Evolutionary conservation across 35 echinoderm and acorn worm genomes (phyloP).

Genomic region (Amphiura filiformis): DNA sequence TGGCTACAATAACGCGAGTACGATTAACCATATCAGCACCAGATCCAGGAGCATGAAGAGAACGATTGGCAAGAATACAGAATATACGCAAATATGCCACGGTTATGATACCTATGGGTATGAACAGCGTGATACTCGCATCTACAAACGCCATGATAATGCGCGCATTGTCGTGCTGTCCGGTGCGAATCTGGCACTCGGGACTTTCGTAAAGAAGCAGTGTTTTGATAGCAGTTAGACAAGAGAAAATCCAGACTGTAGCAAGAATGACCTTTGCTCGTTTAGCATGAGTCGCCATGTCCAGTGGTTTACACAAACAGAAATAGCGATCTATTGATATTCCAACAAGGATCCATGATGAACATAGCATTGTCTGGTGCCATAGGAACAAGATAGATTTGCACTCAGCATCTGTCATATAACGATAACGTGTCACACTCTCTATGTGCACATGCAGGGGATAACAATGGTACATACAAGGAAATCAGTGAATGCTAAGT

Average conservation of each 20-base stretch:
- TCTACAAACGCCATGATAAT: slow-evolving; percentile 55
- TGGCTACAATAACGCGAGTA: slow-evolving; percentile 81
- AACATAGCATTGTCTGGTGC: slow-evolving; percentile 78
- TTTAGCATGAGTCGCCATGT: slow-evolving; percentile 57
- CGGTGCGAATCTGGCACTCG: slow-evolving; percentile 29
- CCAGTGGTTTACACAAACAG: slow-evolving; percentile 76
- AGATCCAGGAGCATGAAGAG: slow-evolving; percentile 35
- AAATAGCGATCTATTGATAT: slow-evolving; percentile 93
- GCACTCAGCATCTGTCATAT: slow-evolving; percentile 63
- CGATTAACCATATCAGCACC: slow-evolving; percentile 54
- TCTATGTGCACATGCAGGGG: slow-evolving; percentile 87
- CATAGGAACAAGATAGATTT: slow-evolving; percentile 74
- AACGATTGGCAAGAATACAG: slow-evolving; percentile 64
- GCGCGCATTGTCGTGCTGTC: background rate
- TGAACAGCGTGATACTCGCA: slow-evolving; percentile 46
- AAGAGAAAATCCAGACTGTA: slow-evolving; percentile 68
- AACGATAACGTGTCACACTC: slow-evolving; percentile 41
- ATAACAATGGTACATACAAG: slow-evolving; percentile 75
- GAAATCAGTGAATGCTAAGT: slow-evolving; percentile 71
- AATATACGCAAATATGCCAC: slow-evolving; percentile 80
- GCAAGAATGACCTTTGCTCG: slow-evolving; percentile 55
- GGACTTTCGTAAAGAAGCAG: slow-evolving; percentile 48
- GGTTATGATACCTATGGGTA: slow-evolving; percentile 78
- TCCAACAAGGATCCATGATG: slow-evolving; percentile 93
- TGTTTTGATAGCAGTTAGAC: slow-evolving; percentile 61